Conservation (phyloP, 1,140 invertebrate genomes). For the Euwallacea fornicatus region DNA sequence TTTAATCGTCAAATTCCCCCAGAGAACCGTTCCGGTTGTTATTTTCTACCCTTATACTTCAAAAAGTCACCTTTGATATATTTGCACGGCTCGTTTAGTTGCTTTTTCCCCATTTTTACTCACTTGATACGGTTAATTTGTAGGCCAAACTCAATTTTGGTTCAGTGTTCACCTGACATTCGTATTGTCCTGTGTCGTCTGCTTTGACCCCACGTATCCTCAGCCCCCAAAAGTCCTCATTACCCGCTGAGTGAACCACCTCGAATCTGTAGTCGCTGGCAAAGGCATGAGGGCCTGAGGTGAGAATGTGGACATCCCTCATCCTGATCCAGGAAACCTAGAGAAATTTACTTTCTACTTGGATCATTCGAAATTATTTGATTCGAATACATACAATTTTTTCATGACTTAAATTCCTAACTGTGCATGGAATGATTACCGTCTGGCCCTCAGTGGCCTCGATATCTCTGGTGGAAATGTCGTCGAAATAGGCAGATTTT, state of each 20-base stretch:
- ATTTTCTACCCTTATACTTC: constrained; percentile 31
- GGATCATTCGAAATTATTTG: background rate
- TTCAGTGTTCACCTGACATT: constrained; percentile 83
- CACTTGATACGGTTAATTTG: constrained; percentile 57
- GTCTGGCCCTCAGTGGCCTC: constrained; percentile 57
- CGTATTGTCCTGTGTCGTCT: constrained; percentile 84
- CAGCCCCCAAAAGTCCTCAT: constrained; percentile 74
- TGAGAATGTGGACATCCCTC: constrained; percentile 73
- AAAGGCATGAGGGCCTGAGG: constrained; percentile 68
- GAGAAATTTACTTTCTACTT: constrained; percentile 27
- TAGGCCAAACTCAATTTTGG: constrained; percentile 80
- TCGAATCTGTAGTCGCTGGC: constrained; percentile 72
- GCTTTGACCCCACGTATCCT: constrained; percentile 85
- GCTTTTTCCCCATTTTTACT: constrained; percentile 15
- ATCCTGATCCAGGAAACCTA: constrained; percentile 79
- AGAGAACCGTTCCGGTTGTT: constrained; percentile 26
- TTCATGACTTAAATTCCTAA: constrained; percentile 61
- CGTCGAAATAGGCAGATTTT: constrained; percentile 42
- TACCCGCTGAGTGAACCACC: constrained; percentile 58
- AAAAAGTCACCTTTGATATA: constrained; percentile 31
- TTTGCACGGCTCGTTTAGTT: constrained; percentile 12
- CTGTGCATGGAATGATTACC: constrained; percentile 63
- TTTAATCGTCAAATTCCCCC: constrained; percentile 33
- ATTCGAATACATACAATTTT: constrained; percentile 60
- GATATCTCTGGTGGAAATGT: constrained; percentile 42